These are phyloP conservation scores for Macaca nemestrina DNA, from an alignment of 2,113 vertebrate species.

Conservation along the genomic window DNA sequence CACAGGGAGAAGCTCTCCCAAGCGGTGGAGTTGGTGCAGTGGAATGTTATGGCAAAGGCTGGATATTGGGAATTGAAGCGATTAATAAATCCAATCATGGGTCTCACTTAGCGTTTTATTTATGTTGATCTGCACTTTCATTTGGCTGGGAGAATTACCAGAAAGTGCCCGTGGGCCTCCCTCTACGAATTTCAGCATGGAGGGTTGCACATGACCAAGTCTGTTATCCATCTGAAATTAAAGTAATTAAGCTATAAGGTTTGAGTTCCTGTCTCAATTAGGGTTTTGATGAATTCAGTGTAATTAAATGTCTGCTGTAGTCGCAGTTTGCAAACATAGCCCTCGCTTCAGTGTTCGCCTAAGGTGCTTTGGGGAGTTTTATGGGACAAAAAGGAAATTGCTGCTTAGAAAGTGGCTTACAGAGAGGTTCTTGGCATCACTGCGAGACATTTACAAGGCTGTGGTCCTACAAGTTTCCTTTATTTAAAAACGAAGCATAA, in stretches of 20 bases:
- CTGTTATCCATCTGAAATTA: constrained; percentile 77
- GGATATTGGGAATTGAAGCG: not conserved
- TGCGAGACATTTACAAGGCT: not conserved
- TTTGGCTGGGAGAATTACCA: not conserved
- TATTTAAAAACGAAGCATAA: constrained; percentile 47
- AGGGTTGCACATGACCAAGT: constrained; percentile 54
- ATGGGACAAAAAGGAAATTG: constrained; percentile 65
- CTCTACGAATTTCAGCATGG: not conserved
- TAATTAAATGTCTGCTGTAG: constrained; percentile 79
- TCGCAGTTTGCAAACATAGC: constrained; percentile 65
- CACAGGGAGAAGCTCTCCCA: not conserved
- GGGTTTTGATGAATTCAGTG: constrained; percentile 73
- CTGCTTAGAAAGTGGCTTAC: constrained; percentile 57
- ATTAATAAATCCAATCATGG: not conserved
- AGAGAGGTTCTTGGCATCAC: constrained; percentile 36
- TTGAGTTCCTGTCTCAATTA: constrained; percentile 79
- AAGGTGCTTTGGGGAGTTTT: constrained; percentile 62
- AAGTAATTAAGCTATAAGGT: constrained; percentile 78
- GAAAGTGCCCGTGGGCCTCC: not conserved
- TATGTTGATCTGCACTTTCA: not conserved
- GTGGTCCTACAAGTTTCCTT: constrained; percentile 24
- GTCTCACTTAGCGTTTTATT: constrained; percentile 31
- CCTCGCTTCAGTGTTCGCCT: not conserved
- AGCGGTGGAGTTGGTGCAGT: not conserved
- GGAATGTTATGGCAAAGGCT: not conserved